phyloP scores from a whole-genome alignment of 2,113 vertebrate genomes.

The Tamias sibiricus region DNA sequence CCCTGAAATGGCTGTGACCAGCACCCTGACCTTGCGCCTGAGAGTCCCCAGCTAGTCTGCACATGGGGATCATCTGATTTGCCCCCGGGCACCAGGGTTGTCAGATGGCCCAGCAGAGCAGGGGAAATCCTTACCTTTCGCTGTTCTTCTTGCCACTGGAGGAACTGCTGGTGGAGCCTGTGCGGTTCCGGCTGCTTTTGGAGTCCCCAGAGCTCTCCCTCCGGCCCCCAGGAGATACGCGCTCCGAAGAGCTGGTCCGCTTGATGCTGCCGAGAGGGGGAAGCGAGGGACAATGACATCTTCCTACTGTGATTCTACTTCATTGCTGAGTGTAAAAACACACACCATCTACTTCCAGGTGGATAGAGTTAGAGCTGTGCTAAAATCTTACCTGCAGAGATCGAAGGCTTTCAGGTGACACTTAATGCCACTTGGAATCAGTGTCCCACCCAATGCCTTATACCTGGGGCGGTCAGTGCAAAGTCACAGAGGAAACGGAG shows the following conservation, averaged over 20 bases:
- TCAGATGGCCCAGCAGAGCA: accelerated
- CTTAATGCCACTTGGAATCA: background rate
- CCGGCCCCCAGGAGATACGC: slow-evolving; percentile 91
- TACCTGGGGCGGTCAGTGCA: background rate
- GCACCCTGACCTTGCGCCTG: accelerated
- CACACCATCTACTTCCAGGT: accelerated
- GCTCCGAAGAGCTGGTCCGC: slow-evolving; percentile 96
- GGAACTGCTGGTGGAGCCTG: slow-evolving; percentile 96
- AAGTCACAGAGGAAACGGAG: background rate
- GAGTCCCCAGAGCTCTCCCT: slow-evolving; percentile 93
- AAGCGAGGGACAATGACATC: slow-evolving; percentile 32
- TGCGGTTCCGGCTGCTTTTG: slow-evolving; percentile 94
- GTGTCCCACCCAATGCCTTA: background rate
- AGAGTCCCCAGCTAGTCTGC: accelerated
- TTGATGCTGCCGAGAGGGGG: slow-evolving; percentile 91
- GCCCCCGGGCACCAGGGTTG: background rate
- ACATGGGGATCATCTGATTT: accelerated
- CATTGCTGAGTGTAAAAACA: background rate
- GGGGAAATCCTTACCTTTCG: slow-evolving; percentile 90
- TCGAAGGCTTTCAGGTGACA: background rate
- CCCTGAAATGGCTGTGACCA: accelerated
- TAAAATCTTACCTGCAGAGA: background rate
- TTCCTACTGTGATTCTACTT: accelerated
- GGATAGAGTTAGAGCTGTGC: background rate
- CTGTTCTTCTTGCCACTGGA: slow-evolving; percentile 95